Evolutionary conservation across 64 coral and sea anemone genomes (phyloP).

Genomic region (Montipora efflorescens): DNA sequence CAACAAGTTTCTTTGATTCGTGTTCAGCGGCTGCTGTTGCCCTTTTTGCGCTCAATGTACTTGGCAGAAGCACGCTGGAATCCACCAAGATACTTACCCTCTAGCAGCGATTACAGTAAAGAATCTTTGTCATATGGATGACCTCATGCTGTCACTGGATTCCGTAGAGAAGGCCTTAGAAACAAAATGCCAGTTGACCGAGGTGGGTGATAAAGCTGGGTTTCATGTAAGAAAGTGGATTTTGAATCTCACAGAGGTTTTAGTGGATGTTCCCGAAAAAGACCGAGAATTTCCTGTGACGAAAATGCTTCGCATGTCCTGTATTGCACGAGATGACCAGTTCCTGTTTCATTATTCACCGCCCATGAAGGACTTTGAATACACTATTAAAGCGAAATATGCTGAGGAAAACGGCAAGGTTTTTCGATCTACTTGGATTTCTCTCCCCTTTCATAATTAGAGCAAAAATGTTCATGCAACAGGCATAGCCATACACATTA

Average conservation of each 20-base stretch:
- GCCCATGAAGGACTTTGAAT: constrained; percentile 33
- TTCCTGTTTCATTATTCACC: constrained; percentile 50
- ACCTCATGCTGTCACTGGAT: constrained; percentile 56
- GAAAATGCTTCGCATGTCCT: constrained; percentile 71
- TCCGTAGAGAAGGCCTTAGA: constrained; percentile 47
- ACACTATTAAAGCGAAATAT: constrained; percentile 29
- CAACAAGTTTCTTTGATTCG: constrained; percentile 54
- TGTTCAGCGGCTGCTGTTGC: constrained; percentile 81
- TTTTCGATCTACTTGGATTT: constrained; percentile 58
- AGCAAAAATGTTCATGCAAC: constrained; percentile 67
- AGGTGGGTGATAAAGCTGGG: constrained; percentile 46
- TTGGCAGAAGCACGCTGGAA: constrained; percentile 70
- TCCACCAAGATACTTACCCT: constrained; percentile 25
- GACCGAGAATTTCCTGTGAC: constrained; percentile 63
- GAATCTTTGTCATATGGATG: constrained; percentile 65
- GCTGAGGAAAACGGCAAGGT: constrained; percentile 45
- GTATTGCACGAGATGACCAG: constrained; percentile 54
- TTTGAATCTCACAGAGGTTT: constrained; percentile 40
- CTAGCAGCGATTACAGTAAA: constrained; percentile 48
- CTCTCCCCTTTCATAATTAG: constrained; percentile 3
- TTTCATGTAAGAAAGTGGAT: constrained; percentile 79
- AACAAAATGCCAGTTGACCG: constrained; percentile 33
- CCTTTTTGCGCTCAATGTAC: constrained; percentile 80
- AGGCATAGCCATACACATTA: constrained; percentile 27
- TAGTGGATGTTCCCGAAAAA: constrained; percentile 36